These are phyloP conservation scores for Melipona quadrifasciata DNA, from an alignment of 1,140 invertebrate species.

Conservation along the genomic window DNA sequence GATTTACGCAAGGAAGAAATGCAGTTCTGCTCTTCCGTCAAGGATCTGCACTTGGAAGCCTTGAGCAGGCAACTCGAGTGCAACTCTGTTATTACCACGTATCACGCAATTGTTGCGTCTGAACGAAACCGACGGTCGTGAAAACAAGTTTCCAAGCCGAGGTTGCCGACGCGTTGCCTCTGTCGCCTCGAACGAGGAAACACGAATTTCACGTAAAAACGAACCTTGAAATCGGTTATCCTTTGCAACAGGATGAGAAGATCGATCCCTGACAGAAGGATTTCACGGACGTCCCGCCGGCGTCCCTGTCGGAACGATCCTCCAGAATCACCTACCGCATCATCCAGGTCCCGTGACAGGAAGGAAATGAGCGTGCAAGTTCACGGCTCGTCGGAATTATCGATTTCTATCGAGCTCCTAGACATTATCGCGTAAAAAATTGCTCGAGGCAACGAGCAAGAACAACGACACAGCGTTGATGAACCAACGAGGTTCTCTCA, in stretches of 20 bases:
- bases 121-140: background rate
- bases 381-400: conserved; percentile 22
- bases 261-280: conserved; percentile 47
- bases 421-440: background rate
- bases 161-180: background rate
- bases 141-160: background rate
- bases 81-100: background rate
- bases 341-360: background rate
- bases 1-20: background rate
- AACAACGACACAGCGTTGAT: background rate
- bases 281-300: conserved; percentile 55
- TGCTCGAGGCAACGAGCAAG: background rate
- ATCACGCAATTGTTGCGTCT: background rate
- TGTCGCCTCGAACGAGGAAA: conserved; percentile 40
- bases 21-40: background rate
- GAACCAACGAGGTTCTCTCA: background rate
- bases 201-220: conserved; percentile 45
- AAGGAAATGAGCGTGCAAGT: conserved; percentile 55
- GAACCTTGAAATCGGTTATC: conserved; percentile 71
- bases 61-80: background rate
- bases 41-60: background rate
- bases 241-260: conserved; percentile 39
- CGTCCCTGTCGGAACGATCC: conserved; percentile 20
- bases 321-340: background rate
- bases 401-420: conserved; percentile 8